phyloP scores from a whole-genome alignment of 1,140 invertebrate genomes.

The Lepidurus couesii region DNA sequence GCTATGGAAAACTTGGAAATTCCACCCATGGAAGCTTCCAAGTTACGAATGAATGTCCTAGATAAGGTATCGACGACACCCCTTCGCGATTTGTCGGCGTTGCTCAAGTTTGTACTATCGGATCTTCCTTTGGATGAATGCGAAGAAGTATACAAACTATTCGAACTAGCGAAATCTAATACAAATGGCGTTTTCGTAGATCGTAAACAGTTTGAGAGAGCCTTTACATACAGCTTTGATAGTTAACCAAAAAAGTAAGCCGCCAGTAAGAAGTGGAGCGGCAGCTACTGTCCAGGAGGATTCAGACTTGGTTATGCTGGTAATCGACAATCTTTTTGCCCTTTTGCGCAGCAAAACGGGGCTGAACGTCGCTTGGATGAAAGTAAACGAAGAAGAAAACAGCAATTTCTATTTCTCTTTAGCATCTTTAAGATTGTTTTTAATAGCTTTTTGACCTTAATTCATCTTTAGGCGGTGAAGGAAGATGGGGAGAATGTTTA shows the following conservation, averaged over 20 bases:
- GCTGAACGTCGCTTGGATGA: conserved; percentile 1
- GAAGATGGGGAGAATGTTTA: background rate
- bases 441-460: background rate
- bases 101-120: background rate
- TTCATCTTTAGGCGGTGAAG: background rate
- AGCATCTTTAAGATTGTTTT: background rate
- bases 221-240: background rate
- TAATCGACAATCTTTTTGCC: background rate
- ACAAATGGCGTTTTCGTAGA: background rate
- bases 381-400: background rate
- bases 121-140: background rate
- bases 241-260: background rate
- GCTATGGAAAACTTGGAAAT: conserved; percentile 19
- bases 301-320: background rate
- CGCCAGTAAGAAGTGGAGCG: background rate
- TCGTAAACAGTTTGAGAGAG: background rate
- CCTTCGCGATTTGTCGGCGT: background rate
- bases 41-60: background rate
- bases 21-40: background rate
- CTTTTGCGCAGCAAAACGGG: background rate
- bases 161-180: background rate
- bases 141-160: background rate
- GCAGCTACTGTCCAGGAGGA: background rate
- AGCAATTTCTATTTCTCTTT: background rate
- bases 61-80: background rate